Evolutionary conservation across 2,888 invertebrate species (phyloP).

Genomic region (Therioaphis trifolii): DNA sequence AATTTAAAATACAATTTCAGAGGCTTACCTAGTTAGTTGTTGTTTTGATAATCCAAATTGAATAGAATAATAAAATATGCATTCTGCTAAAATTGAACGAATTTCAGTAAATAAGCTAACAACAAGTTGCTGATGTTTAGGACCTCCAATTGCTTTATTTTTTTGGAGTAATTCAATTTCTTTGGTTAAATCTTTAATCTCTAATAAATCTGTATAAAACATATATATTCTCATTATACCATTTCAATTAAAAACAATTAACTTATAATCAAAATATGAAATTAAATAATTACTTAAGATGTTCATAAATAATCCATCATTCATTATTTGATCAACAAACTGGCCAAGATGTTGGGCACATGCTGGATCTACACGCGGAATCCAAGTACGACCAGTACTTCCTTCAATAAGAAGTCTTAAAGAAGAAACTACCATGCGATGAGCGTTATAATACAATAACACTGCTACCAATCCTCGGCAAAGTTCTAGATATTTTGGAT

Average conservation of each 20-base stretch:
- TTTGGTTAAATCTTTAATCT: constrained; percentile 73
- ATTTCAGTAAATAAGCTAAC: constrained; percentile 79
- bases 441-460: constrained; percentile 92
- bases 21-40: constrained; percentile 72
- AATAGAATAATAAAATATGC: constrained; percentile 81
- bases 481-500: constrained; percentile 86
- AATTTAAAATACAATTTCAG: neutral
- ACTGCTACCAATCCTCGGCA: constrained; percentile 92
- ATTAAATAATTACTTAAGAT: constrained; percentile 70
- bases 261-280: constrained; percentile 62
- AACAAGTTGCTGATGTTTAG: constrained; percentile 84
- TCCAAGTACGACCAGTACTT: constrained; percentile 79
- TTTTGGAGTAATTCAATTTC: constrained; percentile 83
- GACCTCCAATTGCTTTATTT: constrained; percentile 89
- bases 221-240: constrained; percentile 25
- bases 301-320: constrained; percentile 80
- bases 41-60: constrained; percentile 81
- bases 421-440: constrained; percentile 82
- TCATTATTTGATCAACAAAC: constrained; percentile 83
- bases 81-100: constrained; percentile 78
- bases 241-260: constrained; percentile 18
- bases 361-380: constrained; percentile 74
- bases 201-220: constrained; percentile 70
- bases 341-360: constrained; percentile 78
- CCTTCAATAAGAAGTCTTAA: constrained; percentile 82